Conservation (phyloP, 1,140 invertebrate species). For the Portunus trituberculatus region DNA sequence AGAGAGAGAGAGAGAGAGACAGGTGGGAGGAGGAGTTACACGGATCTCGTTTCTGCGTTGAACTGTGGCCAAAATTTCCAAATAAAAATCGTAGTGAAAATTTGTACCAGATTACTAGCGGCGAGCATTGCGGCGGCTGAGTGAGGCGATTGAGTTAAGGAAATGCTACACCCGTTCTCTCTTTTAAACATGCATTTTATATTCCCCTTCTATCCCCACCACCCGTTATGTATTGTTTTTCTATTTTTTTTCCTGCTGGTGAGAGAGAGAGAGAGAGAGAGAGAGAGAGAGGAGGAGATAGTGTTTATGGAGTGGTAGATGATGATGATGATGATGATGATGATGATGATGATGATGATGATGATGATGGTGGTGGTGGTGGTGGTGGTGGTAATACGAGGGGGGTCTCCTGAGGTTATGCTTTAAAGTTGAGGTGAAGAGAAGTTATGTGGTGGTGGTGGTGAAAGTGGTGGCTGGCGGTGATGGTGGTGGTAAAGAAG, state of each 20-base stretch:
- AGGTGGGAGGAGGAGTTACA: not conserved
- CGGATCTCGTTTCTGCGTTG: not conserved
- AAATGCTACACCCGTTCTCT: not conserved
- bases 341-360: too few relatives aligned
- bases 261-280: too few relatives aligned
- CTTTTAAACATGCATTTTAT: not conserved
- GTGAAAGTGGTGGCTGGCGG: too few relatives aligned
- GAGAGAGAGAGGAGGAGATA: too few relatives aligned
- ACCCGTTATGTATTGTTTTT: not conserved
- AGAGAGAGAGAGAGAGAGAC: not conserved
- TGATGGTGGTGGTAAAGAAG: too few relatives aligned
- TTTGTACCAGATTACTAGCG: not conserved
- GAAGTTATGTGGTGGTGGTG: too few relatives aligned
- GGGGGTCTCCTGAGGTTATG: not conserved
- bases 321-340: too few relatives aligned
- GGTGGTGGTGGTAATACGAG: not conserved
- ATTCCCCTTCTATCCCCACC: too few relatives aligned
- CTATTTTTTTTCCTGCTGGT: not conserved
- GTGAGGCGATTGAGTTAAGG: conserved; percentile 1
- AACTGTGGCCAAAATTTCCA: not conserved
- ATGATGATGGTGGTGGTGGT: too few relatives aligned
- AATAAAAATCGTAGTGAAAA: not conserved
- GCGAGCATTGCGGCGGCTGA: not conserved
- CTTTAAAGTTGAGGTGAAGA: too few relatives aligned
- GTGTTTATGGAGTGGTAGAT: not conserved